Evolutionary conservation across 2,113 vertebrate species (phyloP), one percentile per base, ranked within the genome.

Genomic region (Mixornis gularis): DNA sequence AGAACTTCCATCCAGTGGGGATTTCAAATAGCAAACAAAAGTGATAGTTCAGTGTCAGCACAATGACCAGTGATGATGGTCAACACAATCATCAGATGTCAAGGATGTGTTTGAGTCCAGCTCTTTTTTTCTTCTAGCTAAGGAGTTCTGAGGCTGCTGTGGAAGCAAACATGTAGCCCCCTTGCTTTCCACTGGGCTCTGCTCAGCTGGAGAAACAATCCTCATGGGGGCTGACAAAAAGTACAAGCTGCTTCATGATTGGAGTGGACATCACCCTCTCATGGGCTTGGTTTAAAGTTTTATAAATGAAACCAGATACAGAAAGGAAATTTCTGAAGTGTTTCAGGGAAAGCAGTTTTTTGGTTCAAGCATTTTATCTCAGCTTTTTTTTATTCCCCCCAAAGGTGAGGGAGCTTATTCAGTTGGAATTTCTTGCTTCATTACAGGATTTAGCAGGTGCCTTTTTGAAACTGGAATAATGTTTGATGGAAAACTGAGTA

Each of bases 1-100:
- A 87, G 78, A 52, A 30, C 78, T 91, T 85, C 22, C 30, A 82
- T 77, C 3, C 17, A 89, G 59, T 60, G 46, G 22, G 60, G 46
- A 51, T 82, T 89, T 91, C 84, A 58, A 49, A 58, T 58, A 69
- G 90, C 78, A 95, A 93, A 72, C 41, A 48, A 9, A 89, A 90
- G 44, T 52, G 60, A 74, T 86, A 64, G 69, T 46, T 88, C 72
- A 64, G 22, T 62, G 72, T 94, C 95, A 92, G 36, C 40, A 34
- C 40, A n/a, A 0, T 56, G 65, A 83, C 80, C 85, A 63, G 53
- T 58, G 71, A 46, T 58, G 59, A 40, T 68, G 71, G 63, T 90
- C 95, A 89, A 36, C 48, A 66, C 52, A 46, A 1, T 49, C 60
- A 85, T 70, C 79, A 55, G 49, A 73, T 87, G 64, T 88, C 86